These are phyloP conservation scores for Hybognathus amarus DNA, from an alignment of 2,797 vertebrate species.

Conservation along the genomic window DNA sequence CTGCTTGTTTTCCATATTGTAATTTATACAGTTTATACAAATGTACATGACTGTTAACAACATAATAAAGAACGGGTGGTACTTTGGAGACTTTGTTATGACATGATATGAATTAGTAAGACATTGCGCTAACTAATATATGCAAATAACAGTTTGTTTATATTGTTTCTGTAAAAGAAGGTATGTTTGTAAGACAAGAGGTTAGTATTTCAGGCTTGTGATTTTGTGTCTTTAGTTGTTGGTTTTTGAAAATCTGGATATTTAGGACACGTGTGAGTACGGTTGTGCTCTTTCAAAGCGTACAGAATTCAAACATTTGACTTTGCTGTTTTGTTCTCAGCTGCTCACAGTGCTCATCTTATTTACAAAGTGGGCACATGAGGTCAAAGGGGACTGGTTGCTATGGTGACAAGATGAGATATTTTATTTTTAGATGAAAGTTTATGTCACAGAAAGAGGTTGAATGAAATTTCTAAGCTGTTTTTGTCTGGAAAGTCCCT, in stretches of 20 bases:
- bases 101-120: conserved; percentile 12
- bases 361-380: conserved; percentile 43
- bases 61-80: conserved; percentile 4
- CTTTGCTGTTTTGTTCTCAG: conserved; percentile 26
- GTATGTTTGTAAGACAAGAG: conserved; percentile 3
- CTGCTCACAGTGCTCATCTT: conserved; percentile 7
- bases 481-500: neutral
- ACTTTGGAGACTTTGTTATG: conserved; percentile 23
- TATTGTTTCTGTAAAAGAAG: conserved; percentile 9
- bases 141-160: conserved; percentile 17
- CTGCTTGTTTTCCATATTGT: conserved; percentile 13
- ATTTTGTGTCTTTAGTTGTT: neutral
- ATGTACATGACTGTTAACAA: conserved; percentile 1
- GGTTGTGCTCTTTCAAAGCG: conserved; percentile 1
- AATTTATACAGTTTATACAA: conserved; percentile 12
- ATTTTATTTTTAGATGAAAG: conserved; percentile 38
- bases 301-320: conserved; percentile 37
- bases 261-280: conserved; percentile 16
- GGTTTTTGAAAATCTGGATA: neutral
- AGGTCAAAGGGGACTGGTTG: conserved; percentile 58
- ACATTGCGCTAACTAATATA: conserved; percentile 3
- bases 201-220: neutral
- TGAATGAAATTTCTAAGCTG: neutral
- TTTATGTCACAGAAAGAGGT: conserved; percentile 9
- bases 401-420: conserved; percentile 48